Evolutionary conservation across 2,888 invertebrate genomes (phyloP).

Genomic region (Erebia aethiops): DNA sequence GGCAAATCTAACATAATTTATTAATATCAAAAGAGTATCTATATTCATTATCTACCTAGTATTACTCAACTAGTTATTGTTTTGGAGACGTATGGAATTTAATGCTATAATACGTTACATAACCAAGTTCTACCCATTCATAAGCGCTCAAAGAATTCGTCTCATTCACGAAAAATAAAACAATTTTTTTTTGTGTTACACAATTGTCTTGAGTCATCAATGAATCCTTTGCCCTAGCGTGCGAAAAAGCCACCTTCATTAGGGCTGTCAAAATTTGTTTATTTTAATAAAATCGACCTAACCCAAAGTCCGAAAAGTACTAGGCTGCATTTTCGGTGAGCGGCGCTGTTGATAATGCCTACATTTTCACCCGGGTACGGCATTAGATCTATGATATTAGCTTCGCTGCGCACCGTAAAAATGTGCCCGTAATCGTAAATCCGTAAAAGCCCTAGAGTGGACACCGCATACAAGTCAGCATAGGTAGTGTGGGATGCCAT

Average conservation of each 20-base stretch:
- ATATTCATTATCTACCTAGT: neutral
- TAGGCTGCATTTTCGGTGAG: neutral
- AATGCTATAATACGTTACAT: neutral
- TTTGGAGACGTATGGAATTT: no score
- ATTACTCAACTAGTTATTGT: no score
- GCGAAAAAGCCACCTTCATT: slow-evolving; percentile 27
- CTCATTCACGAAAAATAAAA: slow-evolving; percentile 33
- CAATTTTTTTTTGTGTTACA: slow-evolving; percentile 24
- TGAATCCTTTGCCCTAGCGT: slow-evolving; percentile 37
- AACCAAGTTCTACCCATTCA: slow-evolving; percentile 17
- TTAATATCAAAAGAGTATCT: neutral
- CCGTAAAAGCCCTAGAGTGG: no score
- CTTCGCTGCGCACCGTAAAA: no score
- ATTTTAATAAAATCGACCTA: neutral
- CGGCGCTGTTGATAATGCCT: no score
- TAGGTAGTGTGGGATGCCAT: no score
- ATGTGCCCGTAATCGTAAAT: no score
- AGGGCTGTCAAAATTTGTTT: slow-evolving; percentile 5
- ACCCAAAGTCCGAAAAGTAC: neutral
- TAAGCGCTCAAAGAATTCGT: slow-evolving; percentile 30
- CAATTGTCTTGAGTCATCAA: slow-evolving; percentile 39
- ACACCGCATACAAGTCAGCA: no score
- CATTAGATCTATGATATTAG: no score
- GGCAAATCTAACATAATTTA: neutral
- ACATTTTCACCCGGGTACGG: no score